Conservation (phyloP, 1,140 invertebrate genomes). For the Ceratoteleas bidentatus region DNA sequence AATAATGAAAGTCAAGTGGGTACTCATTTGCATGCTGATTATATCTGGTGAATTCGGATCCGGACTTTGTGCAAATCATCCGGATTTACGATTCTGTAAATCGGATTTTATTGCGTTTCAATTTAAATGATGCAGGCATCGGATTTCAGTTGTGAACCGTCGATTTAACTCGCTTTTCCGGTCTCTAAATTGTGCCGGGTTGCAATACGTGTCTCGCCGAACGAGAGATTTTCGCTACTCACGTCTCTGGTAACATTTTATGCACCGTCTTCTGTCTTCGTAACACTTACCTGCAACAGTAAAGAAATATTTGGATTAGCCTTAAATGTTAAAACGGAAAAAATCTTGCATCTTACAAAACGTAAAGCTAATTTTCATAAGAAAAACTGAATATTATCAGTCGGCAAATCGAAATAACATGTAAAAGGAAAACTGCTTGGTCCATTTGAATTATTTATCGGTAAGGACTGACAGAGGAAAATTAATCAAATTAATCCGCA, state of each 20-base stretch:
- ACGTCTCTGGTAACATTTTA: not conserved
- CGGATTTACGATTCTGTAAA: conserved; percentile 1
- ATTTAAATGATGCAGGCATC: not conserved
- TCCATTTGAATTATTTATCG: too few species aligned
- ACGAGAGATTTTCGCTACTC: conserved; percentile 6
- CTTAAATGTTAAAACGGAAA: not conserved
- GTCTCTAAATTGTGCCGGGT: not conserved
- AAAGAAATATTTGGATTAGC: conserved; percentile 7
- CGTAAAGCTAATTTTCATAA: not conserved
- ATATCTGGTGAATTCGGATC: not conserved
- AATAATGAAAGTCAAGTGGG: conserved; percentile 25
- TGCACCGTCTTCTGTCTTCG: conserved; percentile 12
- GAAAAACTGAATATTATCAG: too few species aligned
- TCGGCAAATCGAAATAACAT: too few species aligned
- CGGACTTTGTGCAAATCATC: not conserved
- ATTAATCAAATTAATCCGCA: too few species aligned
- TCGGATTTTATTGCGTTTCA: not conserved
- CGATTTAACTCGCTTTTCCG: not conserved
- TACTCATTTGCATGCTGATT: conserved; percentile 11
- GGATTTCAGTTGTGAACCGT: not conserved
- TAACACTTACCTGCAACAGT: conserved; percentile 26
- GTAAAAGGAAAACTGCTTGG: too few species aligned
- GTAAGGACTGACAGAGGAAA: too few species aligned
- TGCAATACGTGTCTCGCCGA: not conserved
- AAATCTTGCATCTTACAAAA: not conserved